Percentiles rank a stretch among this genome's conserved stretches.
Evolutionary conservation across 2,113 vertebrate genomes (phyloP).

Genomic region (Tetraodon nigroviridis): DNA sequence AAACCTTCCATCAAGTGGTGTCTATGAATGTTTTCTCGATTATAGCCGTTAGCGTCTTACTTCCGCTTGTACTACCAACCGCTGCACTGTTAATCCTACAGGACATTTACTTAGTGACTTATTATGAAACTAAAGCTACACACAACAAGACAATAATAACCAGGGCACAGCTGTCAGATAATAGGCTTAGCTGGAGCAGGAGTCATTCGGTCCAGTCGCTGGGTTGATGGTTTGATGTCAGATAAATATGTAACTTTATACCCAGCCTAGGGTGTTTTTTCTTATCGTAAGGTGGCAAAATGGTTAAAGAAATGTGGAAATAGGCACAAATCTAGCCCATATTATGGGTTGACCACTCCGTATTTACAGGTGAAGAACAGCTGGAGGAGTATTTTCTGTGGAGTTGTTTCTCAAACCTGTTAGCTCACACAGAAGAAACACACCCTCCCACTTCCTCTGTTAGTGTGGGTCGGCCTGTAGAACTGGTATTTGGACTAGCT

Average conservation of each 20-base stretch:
- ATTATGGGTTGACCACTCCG: background rate
- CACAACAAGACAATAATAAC: constrained; percentile 16
- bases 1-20: too few relatives aligned
- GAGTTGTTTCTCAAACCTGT: constrained; percentile 34
- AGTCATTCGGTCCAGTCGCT: constrained; percentile 23
- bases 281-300: background rate
- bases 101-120: background rate
- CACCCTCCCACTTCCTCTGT: constrained; percentile 36
- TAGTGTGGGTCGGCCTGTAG: constrained; percentile 33
- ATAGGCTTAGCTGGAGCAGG: constrained; percentile 42
- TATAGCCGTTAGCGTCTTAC: too few relatives aligned
- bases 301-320: background rate
- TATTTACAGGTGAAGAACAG: constrained; percentile 1
- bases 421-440: constrained; percentile 31
- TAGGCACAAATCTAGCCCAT: background rate
- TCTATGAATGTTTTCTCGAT: too few relatives aligned
- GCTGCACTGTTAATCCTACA: too few relatives aligned
- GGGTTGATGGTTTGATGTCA: background rate
- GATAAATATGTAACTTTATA: constrained; percentile 13
- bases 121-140: constrained; percentile 23
- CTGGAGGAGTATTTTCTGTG: constrained; percentile 20
- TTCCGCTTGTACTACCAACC: too few relatives aligned
- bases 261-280: background rate
- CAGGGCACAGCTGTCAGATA: constrained; percentile 46
- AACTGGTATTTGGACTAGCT: constrained; percentile 61